Conservation (phyloP, 2,888 invertebrate genomes). For the Sesamia inferens region DNA sequence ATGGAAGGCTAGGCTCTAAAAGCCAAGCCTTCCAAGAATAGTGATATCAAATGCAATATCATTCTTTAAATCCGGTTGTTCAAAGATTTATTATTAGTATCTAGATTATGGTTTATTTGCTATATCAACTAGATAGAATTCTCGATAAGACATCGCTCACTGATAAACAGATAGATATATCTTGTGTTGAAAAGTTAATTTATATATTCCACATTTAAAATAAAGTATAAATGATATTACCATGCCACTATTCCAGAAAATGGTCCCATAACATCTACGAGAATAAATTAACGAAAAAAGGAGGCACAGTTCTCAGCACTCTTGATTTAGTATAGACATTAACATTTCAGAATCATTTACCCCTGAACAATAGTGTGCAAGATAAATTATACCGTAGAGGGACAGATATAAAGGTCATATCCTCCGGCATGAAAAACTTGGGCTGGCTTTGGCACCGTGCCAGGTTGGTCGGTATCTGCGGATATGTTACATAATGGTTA, state of each 20-base stretch:
- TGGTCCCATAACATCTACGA: slow-evolving; percentile 33
- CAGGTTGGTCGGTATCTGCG: slow-evolving; percentile 52
- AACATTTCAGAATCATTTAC: slow-evolving; percentile 58
- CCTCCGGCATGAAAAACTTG: slow-evolving; percentile 33
- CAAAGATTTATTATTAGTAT: background rate
- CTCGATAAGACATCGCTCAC: background rate
- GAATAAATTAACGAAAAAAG: slow-evolving; percentile 51
- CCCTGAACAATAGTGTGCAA: slow-evolving; percentile 43
- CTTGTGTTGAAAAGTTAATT: background rate
- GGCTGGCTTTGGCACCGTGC: slow-evolving; percentile 54
- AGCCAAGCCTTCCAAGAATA: background rate
- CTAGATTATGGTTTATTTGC: background rate
- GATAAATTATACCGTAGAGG: slow-evolving; percentile 50
- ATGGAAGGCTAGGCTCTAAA: too few relatives aligned
- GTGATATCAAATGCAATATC: background rate
- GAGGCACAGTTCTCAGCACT: slow-evolving; percentile 34
- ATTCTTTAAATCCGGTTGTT: background rate
- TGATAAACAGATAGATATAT: background rate
- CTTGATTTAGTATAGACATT: slow-evolving; percentile 59
- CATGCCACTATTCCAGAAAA: slow-evolving; percentile 16
- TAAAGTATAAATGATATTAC: background rate
- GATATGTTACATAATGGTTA: slow-evolving; percentile 59
- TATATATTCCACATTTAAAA: background rate
- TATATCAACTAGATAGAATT: too few relatives aligned
- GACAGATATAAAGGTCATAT: slow-evolving; percentile 56